phyloP scores from a whole-genome alignment of 2,113 vertebrate genomes.

The Cettia cetti region DNA sequence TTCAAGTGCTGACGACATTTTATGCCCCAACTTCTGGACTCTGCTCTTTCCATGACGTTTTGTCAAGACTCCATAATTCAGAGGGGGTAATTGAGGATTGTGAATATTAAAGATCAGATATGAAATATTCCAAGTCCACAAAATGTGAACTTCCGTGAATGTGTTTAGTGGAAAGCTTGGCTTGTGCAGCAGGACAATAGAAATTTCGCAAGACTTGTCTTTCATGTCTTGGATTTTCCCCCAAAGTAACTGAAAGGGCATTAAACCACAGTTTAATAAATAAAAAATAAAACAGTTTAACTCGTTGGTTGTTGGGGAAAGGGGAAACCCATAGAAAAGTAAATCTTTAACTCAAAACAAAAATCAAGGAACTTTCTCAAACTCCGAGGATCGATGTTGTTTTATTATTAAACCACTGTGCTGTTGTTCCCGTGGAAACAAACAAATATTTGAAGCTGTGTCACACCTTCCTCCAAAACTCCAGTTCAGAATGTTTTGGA shows the following conservation, averaged over 20 bases:
- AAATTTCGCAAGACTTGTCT: not conserved
- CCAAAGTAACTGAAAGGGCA: not conserved
- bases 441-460: conserved; percentile 92
- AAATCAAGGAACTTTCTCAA: conserved; percentile 47
- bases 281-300: not conserved
- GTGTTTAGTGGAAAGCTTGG: not conserved
- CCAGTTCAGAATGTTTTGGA: conserved; percentile 85
- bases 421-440: conserved; percentile 81
- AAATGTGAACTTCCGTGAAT: not conserved
- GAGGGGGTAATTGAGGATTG: not conserved
- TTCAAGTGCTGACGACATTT: not conserved
- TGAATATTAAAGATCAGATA: not conserved
- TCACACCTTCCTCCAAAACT: conserved; percentile 89
- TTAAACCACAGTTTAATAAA: not conserved
- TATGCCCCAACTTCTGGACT: not conserved
- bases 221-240: not conserved
- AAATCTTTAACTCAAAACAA: conserved; percentile 8
- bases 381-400: conserved; percentile 54
- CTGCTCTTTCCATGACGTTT: not conserved
- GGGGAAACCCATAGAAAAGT: conserved; percentile 11
- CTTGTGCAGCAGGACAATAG: not conserved
- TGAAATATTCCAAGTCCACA: not conserved
- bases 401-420: conserved; percentile 76
- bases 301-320: not conserved
- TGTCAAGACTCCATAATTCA: not conserved